Conservation (phyloP, 2,797 vertebrate species). For the Euthynnus affinis region DNA sequence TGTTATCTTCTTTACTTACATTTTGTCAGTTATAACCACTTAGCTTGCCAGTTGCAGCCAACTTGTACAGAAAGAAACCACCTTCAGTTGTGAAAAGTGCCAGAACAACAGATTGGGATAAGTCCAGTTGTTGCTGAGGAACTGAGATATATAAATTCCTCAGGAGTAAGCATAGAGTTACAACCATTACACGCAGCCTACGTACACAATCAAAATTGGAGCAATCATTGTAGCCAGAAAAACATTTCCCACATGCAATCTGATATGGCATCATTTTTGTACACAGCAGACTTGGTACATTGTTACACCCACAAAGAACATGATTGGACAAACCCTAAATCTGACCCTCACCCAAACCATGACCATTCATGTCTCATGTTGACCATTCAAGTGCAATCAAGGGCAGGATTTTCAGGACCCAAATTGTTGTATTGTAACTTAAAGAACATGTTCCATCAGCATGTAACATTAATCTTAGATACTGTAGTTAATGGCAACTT, state of each 20-base stretch:
- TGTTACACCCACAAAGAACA: not conserved
- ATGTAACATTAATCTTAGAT: not conserved
- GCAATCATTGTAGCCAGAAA: not conserved
- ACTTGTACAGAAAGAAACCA: not conserved
- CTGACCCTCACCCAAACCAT: slow-evolving; percentile 7
- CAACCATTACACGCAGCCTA: slow-evolving; percentile 14
- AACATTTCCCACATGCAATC: not conserved
- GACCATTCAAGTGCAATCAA: slow-evolving; percentile 26
- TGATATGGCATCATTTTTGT: not conserved
- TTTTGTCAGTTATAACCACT: not conserved
- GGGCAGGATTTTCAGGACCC: not conserved
- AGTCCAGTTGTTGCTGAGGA: slow-evolving; percentile 2
- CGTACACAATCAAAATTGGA: not conserved
- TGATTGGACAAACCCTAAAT: slow-evolving; percentile 34
- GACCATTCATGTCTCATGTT: slow-evolving; percentile 3
- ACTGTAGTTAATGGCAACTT: not conserved
- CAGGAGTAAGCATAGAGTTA: not conserved
- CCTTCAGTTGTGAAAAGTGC: not conserved
- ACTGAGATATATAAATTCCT: not conserved
- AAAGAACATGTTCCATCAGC: not conserved
- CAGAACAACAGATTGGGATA: not conserved
- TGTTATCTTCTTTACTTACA: not conserved
- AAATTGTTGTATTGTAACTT: not conserved
- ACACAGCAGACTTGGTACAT: not conserved
- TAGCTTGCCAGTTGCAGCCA: not conserved